Evolutionary conservation across 2,797 vertebrate genomes (phyloP), one percentile per base, ranked within the genome.

Genomic region (Sylvilagus floridanus): DNA sequence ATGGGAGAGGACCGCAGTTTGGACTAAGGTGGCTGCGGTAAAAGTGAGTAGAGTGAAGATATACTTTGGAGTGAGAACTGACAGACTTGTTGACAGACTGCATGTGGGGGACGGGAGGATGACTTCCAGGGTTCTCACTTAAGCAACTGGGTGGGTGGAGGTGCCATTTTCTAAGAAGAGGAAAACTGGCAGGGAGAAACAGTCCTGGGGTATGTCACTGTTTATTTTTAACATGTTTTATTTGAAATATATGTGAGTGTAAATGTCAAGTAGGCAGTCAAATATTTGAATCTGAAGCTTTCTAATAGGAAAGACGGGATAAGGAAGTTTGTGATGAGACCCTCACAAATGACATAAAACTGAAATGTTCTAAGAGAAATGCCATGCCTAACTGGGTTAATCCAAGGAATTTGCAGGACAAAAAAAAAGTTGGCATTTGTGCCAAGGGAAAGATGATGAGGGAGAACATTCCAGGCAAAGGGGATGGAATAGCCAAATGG

Each of bases 221-320:
- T 92, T 96, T 92, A 94, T 88, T 96, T 95, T 93, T 78, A 95
- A 86, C 71, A 92, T 26, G 63, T 65, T 95, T 95, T 93, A 75
- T 77, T 96, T 93, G 82, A 96, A 88, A 83, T 47, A 62, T 32
- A 50, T 90, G 52, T 65, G 60, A 90, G 68, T 84, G 57, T 72
- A 90, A 84, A 91, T 91, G 66, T 90, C 90, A 95, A 88, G 65
- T 32, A 89, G 68, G 57, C 68, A 87, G 90, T 2, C 81, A 42
- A 91, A 65, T 94, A 95, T 89, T 50, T 77, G 52, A 86, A 88
- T 89, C 42, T 91, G 69, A 32, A 93, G 28, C 6, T 90, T 89
- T 82, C 84, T 85, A 93, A 89, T 19, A 88, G 10, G 63, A 37
- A 91, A 91, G 57, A 66, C 8, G 16, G 69, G 79, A 95, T 60